Evolutionary conservation across 2,797 vertebrate genomes (phyloP).

Genomic region (Nothura maculosa): DNA sequence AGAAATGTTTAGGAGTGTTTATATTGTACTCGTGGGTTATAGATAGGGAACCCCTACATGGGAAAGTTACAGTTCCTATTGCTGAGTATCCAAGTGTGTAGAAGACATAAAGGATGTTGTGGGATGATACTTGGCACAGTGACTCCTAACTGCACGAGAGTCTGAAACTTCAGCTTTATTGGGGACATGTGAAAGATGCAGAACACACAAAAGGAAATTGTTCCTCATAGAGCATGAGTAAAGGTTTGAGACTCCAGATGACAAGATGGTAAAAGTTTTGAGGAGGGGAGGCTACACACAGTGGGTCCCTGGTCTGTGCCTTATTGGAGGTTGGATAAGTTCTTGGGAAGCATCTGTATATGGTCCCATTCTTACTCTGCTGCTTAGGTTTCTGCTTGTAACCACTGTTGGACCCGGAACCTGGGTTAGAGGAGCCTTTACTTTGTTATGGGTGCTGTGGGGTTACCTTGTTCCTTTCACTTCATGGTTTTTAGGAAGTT

Average conservation of each 20-base stretch:
- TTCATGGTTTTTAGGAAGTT: not conserved
- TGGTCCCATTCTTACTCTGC: not conserved
- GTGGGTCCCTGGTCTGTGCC: not conserved
- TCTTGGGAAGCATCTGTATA: not conserved
- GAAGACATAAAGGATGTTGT: not conserved
- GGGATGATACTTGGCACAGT: not conserved
- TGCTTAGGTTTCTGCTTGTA: not conserved
- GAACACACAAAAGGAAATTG: not conserved
- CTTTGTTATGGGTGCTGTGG: not conserved
- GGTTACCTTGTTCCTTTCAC: not conserved
- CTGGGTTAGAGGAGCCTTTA: not conserved
- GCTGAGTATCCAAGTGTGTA: not conserved
- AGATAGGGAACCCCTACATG: fast-evolving
- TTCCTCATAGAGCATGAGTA: not conserved
- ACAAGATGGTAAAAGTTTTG: not conserved
- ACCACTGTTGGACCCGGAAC: not conserved
- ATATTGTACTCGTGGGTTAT: not conserved
- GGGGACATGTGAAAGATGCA: not conserved
- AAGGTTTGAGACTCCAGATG: not conserved
- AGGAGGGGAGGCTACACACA: not conserved
- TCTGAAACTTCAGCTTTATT: not conserved
- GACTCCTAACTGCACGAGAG: not conserved
- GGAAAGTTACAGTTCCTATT: not conserved
- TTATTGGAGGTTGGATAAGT: not conserved
- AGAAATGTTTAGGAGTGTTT: not conserved